phyloP scores from a whole-genome alignment of 1,140 invertebrate species.

The Phymastichus coffea region DNA sequence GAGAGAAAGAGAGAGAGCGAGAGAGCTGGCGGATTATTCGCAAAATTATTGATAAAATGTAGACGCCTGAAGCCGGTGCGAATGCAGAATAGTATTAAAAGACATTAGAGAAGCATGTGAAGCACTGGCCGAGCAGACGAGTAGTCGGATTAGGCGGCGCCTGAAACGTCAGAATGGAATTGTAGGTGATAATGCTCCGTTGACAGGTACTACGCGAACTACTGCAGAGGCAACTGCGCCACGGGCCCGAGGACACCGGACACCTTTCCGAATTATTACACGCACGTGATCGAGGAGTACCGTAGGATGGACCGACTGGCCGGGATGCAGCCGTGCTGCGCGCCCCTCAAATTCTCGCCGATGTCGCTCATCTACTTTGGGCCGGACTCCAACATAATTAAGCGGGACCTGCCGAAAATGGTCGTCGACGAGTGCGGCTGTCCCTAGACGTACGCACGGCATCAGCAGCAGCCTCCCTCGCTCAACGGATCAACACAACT shows the following conservation, averaged over 20 bases:
- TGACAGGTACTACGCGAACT: constrained; percentile 84
- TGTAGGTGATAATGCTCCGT: too few relatives aligned
- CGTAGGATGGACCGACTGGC: constrained; percentile 72
- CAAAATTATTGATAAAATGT: constrained; percentile 17
- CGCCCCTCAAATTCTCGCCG: constrained; percentile 88
- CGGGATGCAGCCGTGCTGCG: constrained; percentile 86
- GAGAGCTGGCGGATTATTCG: constrained; percentile 16
- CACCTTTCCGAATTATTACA: constrained; percentile 83
- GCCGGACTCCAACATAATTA: constrained; percentile 86
- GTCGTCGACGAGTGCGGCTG: constrained; percentile 95
- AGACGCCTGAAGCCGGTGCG: neutral
- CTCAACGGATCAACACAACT: too few relatives aligned
- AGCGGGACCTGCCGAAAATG: constrained; percentile 93
- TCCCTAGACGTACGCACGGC: too few relatives aligned
- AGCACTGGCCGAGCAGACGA: too few relatives aligned
- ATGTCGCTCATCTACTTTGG: constrained; percentile 94
- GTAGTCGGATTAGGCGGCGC: too few relatives aligned
- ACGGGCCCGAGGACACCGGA: constrained; percentile 74
- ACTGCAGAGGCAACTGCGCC: constrained; percentile 85
- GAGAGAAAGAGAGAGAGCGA: too few relatives aligned
- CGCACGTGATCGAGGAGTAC: constrained; percentile 86
- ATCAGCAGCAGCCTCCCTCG: too few relatives aligned
- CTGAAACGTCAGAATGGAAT: too few relatives aligned
- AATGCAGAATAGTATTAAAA: neutral
- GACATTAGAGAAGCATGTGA: too few relatives aligned